Evolutionary conservation across 2,113 vertebrate genomes (phyloP).

Genomic region (Grammomys dolichurus): DNA sequence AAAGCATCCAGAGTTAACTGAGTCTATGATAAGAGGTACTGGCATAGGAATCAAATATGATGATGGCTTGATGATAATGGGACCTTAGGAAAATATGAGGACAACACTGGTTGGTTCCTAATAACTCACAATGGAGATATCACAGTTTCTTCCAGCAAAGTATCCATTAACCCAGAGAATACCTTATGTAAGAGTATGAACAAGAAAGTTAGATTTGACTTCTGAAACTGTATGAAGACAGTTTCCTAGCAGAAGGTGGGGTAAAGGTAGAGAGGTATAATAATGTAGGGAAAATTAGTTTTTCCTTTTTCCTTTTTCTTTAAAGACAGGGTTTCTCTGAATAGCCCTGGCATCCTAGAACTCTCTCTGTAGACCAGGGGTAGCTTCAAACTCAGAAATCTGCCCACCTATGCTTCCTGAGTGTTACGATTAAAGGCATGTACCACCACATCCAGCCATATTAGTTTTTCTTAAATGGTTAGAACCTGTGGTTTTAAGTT

Average conservation of each 20-base stretch:
- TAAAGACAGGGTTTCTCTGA: background rate
- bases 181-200: background rate
- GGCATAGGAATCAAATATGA: background rate
- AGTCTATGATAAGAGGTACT: background rate
- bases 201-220: background rate
- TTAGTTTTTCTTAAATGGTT: background rate
- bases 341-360: background rate
- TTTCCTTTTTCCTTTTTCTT: background rate
- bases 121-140: background rate
- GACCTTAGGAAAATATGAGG: background rate
- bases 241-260: background rate
- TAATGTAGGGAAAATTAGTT: background rate
- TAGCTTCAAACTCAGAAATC: background rate
- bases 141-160: background rate
- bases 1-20: background rate
- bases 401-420: background rate
- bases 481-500: background rate
- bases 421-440: background rate
- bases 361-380: background rate
- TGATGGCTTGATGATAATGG: background rate
- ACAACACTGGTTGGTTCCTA: background rate
- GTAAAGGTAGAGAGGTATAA: background rate
- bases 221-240: background rate
- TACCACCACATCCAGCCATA: background rate
- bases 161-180: constrained; percentile 2